Evolutionary conservation across 2,113 vertebrate species (phyloP).

Genomic region (Nematolebias whitei): DNA sequence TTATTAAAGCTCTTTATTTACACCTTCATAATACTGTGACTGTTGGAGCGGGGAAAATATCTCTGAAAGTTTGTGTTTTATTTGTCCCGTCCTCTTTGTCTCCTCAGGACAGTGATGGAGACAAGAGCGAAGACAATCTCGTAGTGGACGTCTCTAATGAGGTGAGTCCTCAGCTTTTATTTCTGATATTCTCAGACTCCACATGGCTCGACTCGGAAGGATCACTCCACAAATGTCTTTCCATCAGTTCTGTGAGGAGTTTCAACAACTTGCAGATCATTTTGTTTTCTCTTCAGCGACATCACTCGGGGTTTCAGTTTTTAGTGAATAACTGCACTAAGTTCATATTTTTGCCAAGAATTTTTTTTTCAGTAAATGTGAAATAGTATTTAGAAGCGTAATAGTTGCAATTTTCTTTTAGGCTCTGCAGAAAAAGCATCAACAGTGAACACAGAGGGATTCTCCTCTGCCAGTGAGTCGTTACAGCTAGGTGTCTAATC

Average conservation of each 20-base stretch:
- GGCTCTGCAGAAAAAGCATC: no score
- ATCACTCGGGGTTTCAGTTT: no score
- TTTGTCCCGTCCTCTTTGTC: background rate
- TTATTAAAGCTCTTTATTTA: conserved; percentile 34
- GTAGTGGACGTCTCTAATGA: conserved; percentile 77
- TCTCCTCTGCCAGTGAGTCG: no score
- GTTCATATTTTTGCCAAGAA: background rate
- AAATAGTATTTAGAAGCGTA: background rate
- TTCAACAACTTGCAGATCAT: background rate
- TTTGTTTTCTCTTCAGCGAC: background rate
- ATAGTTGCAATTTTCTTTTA: background rate
- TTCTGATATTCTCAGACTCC: background rate
- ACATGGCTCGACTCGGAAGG: background rate
- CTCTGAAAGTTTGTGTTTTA: background rate
- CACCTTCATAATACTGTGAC: background rate
- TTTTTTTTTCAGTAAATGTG: background rate
- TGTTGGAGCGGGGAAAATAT: background rate
- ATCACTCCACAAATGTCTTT: background rate
- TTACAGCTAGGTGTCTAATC: no score
- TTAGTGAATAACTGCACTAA: background rate
- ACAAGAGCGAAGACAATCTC: conserved; percentile 78
- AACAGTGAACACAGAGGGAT: no score
- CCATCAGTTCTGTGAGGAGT: background rate
- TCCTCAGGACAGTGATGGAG: conserved; percentile 74
- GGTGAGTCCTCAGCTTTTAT: conserved; percentile 35